Evolutionary conservation across 1,140 invertebrate species (phyloP).

Genomic region (Pararge aegeria): DNA sequence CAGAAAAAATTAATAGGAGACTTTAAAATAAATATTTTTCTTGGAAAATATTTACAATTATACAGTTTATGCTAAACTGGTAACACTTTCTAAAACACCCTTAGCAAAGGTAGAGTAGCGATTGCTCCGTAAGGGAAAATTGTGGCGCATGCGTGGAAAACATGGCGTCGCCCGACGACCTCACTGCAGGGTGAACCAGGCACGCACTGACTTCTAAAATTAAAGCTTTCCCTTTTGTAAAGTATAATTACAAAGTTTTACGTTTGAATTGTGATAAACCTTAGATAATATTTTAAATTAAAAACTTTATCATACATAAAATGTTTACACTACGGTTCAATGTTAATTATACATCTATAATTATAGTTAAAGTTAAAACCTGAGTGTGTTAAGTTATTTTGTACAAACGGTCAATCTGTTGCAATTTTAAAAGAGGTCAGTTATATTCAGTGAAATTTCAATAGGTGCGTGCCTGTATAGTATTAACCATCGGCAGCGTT

Average conservation of each 20-base stretch:
- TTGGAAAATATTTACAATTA: background rate
- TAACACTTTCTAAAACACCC: conserved; percentile 38
- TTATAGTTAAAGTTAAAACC: background rate
- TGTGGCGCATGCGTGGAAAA: conserved; percentile 68
- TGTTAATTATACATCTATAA: no score
- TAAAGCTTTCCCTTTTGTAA: conserved; percentile 9
- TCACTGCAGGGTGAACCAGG: conserved; percentile 65
- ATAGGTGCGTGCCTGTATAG: conserved; percentile 49
- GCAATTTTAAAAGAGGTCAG: conserved; percentile 35
- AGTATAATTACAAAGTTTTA: background rate
- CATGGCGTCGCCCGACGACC: conserved; percentile 62
- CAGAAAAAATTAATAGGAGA: background rate
- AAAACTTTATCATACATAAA: no score
- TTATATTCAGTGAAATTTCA: conserved; percentile 15
- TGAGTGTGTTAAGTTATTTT: background rate
- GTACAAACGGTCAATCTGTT: background rate
- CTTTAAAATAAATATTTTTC: background rate
- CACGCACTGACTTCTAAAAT: conserved; percentile 34
- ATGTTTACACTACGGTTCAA: no score
- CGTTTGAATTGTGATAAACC: background rate
- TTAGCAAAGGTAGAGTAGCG: conserved; percentile 43
- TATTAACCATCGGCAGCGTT: conserved; percentile 64
- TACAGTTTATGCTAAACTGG: conserved; percentile 25
- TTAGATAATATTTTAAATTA: conserved; percentile 1
- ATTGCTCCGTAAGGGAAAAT: conserved; percentile 56